phyloP scores from a whole-genome alignment of 2,797 vertebrate species.

The Aulostomus chinensis region DNA sequence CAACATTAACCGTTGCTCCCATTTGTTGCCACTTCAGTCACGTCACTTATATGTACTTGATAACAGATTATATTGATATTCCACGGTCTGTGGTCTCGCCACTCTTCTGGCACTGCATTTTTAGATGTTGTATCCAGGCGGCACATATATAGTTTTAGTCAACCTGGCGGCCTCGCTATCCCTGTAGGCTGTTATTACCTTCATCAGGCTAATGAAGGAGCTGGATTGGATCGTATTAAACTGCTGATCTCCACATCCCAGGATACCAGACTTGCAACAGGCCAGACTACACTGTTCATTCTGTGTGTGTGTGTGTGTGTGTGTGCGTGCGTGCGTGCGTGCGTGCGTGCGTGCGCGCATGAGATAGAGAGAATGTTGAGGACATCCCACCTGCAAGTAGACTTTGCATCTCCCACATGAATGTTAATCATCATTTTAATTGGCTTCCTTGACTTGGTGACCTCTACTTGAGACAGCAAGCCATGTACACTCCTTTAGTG shows the following conservation, averaged over 20 bases:
- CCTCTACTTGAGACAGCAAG: conserved; percentile 56
- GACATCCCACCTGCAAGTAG: conserved; percentile 46
- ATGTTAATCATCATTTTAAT: conserved; percentile 81
- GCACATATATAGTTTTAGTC: conserved; percentile 45
- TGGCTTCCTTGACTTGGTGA: conserved; percentile 70
- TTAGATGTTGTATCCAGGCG: no score
- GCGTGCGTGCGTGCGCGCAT: conserved; percentile 11
- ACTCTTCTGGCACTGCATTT: no score
- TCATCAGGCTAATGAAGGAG: conserved; percentile 75
- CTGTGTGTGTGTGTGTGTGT: conserved; percentile 5
- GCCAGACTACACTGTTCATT: conserved; percentile 41
- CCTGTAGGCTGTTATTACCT: conserved; percentile 65
- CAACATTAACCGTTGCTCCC: no score
- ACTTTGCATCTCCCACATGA: conserved; percentile 64
- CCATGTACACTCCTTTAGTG: conserved; percentile 35
- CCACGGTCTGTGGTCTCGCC: no score
- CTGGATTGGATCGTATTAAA: conserved; percentile 77
- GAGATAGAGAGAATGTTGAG: not conserved
- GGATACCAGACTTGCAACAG: conserved; percentile 59
- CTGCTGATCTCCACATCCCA: conserved; percentile 69
- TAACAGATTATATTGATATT: no score
- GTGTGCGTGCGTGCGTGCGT: conserved; percentile 5
- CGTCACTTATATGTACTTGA: no score
- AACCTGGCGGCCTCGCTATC: conserved; percentile 36
- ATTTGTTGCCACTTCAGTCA: no score